A percentile compares a stretch with the other conserved stretches of the same genome.
These are phyloP conservation scores for Nemapogon koenigi DNA, from an alignment of 2,888 invertebrate species.

Conservation along the genomic window DNA sequence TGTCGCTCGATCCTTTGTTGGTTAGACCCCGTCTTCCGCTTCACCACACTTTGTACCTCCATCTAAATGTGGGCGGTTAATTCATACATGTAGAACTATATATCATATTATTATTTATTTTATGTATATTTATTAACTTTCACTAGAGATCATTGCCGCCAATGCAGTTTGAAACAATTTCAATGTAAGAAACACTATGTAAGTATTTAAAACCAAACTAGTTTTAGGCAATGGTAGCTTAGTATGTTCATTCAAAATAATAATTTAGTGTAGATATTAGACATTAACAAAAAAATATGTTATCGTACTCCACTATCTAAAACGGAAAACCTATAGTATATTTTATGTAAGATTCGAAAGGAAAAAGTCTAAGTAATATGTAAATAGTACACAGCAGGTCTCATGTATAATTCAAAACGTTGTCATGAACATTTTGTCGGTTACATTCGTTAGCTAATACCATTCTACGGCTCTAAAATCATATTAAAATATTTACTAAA, in stretches of 20 bases:
- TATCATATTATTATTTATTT: not conserved
- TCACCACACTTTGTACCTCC: slow-evolving; percentile 44
- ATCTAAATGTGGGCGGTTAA: not conserved
- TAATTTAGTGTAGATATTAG: too few relatives aligned
- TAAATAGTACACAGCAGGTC: slow-evolving; percentile 40
- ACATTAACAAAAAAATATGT: too few relatives aligned
- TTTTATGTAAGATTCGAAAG: slow-evolving; percentile 7
- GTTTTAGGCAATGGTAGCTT: too few relatives aligned
- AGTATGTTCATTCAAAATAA: too few relatives aligned
- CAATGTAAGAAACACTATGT: too few relatives aligned
- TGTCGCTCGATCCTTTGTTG: slow-evolving; percentile 55
- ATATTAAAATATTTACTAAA: too few relatives aligned
- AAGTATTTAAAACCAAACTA: too few relatives aligned
- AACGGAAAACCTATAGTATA: slow-evolving; percentile 6
- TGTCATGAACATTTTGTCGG: slow-evolving; percentile 60
- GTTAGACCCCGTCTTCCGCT: slow-evolving; percentile 48
- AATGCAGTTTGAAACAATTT: too few relatives aligned
- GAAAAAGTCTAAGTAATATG: slow-evolving; percentile 22
- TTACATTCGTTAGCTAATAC: slow-evolving; percentile 36
- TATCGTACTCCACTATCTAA: slow-evolving; percentile 4
- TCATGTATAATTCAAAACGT: slow-evolving; percentile 51
- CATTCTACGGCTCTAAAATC: too few relatives aligned
- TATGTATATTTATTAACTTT: too few relatives aligned
- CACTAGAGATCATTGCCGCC: too few relatives aligned
- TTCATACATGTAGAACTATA: not conserved